Evolutionary conservation across 2,113 vertebrate species (phyloP), one percentile per base, ranked within the genome.

Genomic region (Pseudonaja textilis): DNA sequence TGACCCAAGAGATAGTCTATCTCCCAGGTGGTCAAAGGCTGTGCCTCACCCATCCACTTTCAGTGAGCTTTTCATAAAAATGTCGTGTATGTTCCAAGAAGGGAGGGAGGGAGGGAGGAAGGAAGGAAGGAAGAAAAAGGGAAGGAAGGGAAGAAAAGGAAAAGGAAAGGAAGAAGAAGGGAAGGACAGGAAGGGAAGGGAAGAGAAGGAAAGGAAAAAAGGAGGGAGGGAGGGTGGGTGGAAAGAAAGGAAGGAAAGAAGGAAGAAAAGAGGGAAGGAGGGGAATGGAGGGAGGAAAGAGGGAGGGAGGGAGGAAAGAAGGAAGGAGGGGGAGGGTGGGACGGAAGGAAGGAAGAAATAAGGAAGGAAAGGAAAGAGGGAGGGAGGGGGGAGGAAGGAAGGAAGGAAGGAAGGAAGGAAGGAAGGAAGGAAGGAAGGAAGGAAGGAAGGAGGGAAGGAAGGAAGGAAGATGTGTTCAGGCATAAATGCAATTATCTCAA

Each of bases 211-310:
- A 6, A 3, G 42, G 42, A 42, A 1, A 5, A 56, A 5, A 4
- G 55, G 3, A 52, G 50, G 52, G 3, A 25, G 2, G 56, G 6
- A 25, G 23, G 22, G 0, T 9, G 23, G 56, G 6, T 8, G 7
- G 57, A 6, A 25, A 8, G 8, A 1, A 59, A 0, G 23, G 7
- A 3, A 0, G 57, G 57, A 6, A 3, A 1, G 6, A 25, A 3
- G 9, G 8, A 26, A 9, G 7, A 3, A n/a, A 5, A 29, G 1
- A n/a, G 5, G 4, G 29, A 69, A 1, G 4, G 10, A 64, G 1
- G 26, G 10, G 45, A 45, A 4, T n/a, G 45, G 4, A 45, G 3
- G 45, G 45, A 64, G 10, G 25, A 7, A 3, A 29, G 23, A 3
- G 26, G 10, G 45, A 45, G 45, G 45, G 4, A 45, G 3, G 45